Evolutionary conservation across 2,113 vertebrate genomes (phyloP).

Genomic region (Acinonyx jubatus): DNA sequence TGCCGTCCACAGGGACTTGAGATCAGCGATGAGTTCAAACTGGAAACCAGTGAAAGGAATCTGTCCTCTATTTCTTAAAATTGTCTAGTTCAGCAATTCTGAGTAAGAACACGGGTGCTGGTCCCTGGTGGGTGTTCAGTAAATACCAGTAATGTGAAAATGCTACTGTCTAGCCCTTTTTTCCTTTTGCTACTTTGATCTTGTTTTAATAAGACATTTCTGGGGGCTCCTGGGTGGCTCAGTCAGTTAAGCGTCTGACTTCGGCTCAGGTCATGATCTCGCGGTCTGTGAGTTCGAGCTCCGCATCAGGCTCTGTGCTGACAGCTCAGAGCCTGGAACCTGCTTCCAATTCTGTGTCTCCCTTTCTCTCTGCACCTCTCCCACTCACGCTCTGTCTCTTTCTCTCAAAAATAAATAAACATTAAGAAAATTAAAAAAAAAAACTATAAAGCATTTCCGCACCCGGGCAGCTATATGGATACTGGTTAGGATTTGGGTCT

Average conservation of each 20-base stretch:
- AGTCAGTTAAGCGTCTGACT: no score
- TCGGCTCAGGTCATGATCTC: no score
- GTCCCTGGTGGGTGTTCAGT: background rate
- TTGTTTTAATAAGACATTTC: background rate
- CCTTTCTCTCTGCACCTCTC: no score
- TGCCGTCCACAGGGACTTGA: background rate
- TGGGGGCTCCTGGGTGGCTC: background rate
- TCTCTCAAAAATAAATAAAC: no score
- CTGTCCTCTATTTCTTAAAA: background rate
- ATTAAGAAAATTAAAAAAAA: no score
- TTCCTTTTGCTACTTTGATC: background rate
- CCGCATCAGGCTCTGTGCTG: no score
- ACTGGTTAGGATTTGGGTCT: background rate
- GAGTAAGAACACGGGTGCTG: no score
- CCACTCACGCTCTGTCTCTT: no score
- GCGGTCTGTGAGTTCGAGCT: accelerated
- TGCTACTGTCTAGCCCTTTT: background rate
- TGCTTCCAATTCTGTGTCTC: no score
- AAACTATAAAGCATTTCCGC: background rate
- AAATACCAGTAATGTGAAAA: background rate
- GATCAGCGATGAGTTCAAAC: background rate
- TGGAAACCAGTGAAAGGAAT: background rate
- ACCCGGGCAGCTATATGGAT: background rate
- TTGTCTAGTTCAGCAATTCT: background rate
- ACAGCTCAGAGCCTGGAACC: no score